These are phyloP conservation scores for Meiosimyza decipiens DNA, from an alignment of 2,888 invertebrate species.

Conservation along the genomic window DNA sequence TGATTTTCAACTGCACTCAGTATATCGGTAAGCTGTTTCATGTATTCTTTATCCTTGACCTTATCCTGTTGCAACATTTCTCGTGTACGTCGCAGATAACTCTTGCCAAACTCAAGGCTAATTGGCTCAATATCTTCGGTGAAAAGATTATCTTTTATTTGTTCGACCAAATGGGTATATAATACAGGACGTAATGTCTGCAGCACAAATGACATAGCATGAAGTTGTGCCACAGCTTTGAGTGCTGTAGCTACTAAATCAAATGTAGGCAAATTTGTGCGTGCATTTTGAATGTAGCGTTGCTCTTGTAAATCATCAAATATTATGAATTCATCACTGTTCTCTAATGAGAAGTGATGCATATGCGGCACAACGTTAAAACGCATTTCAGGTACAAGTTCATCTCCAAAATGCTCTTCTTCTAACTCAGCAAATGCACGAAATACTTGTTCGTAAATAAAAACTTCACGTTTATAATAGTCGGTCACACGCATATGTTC, in stretches of 20 bases:
- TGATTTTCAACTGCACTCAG: constrained; percentile 48
- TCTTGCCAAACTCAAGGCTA: constrained; percentile 57
- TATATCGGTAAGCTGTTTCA: constrained; percentile 38
- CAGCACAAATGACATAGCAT: constrained; percentile 68
- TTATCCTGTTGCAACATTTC: constrained; percentile 49
- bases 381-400: background rate
- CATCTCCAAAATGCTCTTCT: constrained; percentile 1
- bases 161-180: constrained; percentile 46
- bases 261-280: constrained; percentile 61
- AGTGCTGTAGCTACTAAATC: constrained; percentile 64
- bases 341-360: constrained; percentile 47
- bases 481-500: constrained; percentile 54
- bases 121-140: constrained; percentile 50
- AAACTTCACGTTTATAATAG: constrained; percentile 56
- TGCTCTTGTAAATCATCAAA: constrained; percentile 54
- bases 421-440: constrained; percentile 44
- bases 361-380: constrained; percentile 51
- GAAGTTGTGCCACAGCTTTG: constrained; percentile 67
- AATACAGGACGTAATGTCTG: constrained; percentile 52
- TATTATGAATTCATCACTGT: constrained; percentile 55
- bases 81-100: constrained; percentile 51
- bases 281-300: constrained; percentile 52
- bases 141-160: constrained; percentile 56
- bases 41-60: constrained; percentile 20
- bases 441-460: constrained; percentile 56